Conservation (phyloP, 2,797 vertebrate genomes). For the Nasua narica region DNA sequence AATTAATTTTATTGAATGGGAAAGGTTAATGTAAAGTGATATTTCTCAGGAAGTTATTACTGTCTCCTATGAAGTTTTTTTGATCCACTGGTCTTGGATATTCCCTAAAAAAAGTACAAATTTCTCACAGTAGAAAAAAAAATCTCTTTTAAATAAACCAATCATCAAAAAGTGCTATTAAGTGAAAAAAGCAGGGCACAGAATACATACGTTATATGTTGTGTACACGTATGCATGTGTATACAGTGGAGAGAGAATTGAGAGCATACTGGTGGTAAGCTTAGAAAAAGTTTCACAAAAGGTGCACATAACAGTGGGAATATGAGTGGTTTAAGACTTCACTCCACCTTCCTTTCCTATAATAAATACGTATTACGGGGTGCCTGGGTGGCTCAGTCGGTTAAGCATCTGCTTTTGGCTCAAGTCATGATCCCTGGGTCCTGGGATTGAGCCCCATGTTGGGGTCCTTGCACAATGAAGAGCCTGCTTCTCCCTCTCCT, state of each 20-base stretch:
- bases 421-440: not conserved
- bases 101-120: constrained; percentile 64
- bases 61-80: constrained; percentile 60
- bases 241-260: not conserved
- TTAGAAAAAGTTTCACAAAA: not conserved
- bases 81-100: constrained; percentile 23
- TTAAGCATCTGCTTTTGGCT: not conserved
- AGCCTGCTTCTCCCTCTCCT: not conserved
- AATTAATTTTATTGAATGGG: constrained; percentile 73
- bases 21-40: constrained; percentile 80
- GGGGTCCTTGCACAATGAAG: not conserved
- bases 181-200: not conserved
- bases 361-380: constrained; percentile 41
- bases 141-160: constrained; percentile 72
- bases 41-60: constrained; percentile 72
- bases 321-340: not conserved
- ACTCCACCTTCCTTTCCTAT: not conserved
- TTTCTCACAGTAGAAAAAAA: constrained; percentile 61
- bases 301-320: not conserved
- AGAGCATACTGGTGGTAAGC: not conserved
- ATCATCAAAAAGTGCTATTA: constrained; percentile 61
- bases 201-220: not conserved
- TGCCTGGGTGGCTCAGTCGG: not conserved
- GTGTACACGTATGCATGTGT: not conserved
- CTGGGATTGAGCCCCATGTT: not conserved